phyloP scores from a whole-genome alignment of 2,797 vertebrate species.

The Tinamus major region DNA sequence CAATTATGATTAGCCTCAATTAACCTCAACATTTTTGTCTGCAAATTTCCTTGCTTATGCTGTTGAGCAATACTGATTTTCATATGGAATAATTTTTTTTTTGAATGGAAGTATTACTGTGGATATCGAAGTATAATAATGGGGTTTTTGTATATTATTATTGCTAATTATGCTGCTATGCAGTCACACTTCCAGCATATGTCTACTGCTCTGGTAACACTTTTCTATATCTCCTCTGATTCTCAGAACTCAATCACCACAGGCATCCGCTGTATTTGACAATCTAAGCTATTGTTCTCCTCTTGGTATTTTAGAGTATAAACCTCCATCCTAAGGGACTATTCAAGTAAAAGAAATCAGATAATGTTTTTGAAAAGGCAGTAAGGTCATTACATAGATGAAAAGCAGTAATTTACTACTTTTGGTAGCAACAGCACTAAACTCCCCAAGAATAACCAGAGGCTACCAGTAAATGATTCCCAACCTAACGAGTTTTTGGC shows the following conservation, averaged over 20 bases:
- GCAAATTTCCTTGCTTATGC: neutral
- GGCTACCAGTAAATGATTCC: neutral
- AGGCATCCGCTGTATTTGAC: neutral
- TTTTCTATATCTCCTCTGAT: neutral
- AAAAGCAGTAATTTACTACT: neutral
- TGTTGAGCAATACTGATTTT: neutral
- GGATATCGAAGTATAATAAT: neutral
- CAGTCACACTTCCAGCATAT: neutral
- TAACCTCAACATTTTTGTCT: neutral
- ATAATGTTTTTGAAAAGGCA: neutral
- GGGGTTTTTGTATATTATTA: neutral
- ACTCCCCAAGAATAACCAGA: neutral
- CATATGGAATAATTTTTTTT: neutral
- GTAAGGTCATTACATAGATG: rapidly evolving
- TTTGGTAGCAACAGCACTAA: neutral
- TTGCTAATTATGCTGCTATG: neutral
- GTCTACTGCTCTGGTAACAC: neutral
- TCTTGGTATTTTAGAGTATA: neutral
- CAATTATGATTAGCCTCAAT: neutral
- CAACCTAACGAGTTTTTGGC: neutral
- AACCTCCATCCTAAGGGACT: neutral
- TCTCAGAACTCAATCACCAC: neutral
- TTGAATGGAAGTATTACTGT: neutral
- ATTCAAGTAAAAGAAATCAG: neutral
- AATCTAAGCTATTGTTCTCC: neutral